phyloP scores from a whole-genome alignment of 2,888 invertebrate species.

The Ophonus ardosiacus region DNA sequence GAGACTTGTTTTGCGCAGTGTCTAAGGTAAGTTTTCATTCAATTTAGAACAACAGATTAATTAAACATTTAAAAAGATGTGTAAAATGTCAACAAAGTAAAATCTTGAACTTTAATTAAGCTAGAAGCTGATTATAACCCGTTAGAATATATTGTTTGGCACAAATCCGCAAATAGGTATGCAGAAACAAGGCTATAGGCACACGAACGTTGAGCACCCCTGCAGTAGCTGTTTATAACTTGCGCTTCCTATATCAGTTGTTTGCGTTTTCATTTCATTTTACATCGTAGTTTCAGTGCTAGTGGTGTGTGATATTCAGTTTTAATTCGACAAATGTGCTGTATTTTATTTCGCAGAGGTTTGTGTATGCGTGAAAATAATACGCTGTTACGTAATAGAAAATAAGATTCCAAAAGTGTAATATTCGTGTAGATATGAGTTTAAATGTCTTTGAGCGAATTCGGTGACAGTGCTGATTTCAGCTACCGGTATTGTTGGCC shows the following conservation, averaged over 20 bases:
- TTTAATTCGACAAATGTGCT: neutral
- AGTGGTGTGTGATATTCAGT: conserved; percentile 26
- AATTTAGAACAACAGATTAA: no score
- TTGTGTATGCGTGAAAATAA: conserved; percentile 17
- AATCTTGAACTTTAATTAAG: neutral
- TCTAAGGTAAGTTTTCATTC: no score
- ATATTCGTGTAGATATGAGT: neutral
- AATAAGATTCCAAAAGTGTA: conserved; percentile 16
- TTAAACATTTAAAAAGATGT: neutral
- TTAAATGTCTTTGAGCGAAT: neutral
- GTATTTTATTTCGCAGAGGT: conserved; percentile 10
- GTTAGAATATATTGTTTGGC: conserved; percentile 53
- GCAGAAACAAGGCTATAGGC: conserved; percentile 14
- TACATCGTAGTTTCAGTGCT: conserved; percentile 48
- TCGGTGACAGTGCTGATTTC: conserved; percentile 7
- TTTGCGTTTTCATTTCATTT: conserved; percentile 34
- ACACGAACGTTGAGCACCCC: conserved; percentile 50
- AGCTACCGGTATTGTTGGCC: conserved; percentile 1
- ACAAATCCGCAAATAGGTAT: conserved; percentile 58
- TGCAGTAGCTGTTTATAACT: conserved; percentile 60
- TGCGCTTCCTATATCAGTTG: conserved; percentile 41
- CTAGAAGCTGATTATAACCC: conserved; percentile 44
- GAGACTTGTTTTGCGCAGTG: no score
- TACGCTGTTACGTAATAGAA: conserved; percentile 48
- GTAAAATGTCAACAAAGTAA: neutral